phyloP scores from a whole-genome alignment of 1,140 invertebrate genomes.

The Procambarus clarkii region DNA sequence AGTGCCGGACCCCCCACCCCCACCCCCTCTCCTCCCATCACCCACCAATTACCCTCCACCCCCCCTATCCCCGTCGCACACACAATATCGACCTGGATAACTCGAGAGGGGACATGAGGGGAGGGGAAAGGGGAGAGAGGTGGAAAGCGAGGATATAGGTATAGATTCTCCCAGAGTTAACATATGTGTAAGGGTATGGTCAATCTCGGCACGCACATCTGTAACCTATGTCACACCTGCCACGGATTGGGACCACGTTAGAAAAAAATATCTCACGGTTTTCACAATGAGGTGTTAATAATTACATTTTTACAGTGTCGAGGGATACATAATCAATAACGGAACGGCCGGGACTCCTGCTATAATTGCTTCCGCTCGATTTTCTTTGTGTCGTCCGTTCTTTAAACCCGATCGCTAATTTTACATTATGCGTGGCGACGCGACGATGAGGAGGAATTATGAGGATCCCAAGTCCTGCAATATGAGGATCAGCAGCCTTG shows the following conservation, averaged over 20 bases:
- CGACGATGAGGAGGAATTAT: too few relatives aligned
- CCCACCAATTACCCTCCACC: background rate
- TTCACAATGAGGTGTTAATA: constrained; percentile 23
- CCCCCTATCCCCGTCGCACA: background rate
- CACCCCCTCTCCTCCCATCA: too few relatives aligned
- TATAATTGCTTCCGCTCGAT: background rate
- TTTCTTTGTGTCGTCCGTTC: background rate
- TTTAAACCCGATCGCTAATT: background rate
- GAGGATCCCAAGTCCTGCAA: too few relatives aligned
- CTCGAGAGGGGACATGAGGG: constrained; percentile 40
- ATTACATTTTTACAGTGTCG: background rate
- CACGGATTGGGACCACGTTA: background rate
- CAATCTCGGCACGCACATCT: background rate
- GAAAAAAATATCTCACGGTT: too few relatives aligned
- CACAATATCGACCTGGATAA: constrained; percentile 55
- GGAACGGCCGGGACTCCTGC: background rate
- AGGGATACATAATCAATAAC: constrained; percentile 25
- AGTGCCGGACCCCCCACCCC: background rate
- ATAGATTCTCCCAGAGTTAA: constrained; percentile 2
- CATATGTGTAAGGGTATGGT: background rate
- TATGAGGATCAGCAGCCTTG: too few relatives aligned
- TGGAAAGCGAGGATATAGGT: background rate
- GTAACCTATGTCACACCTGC: constrained; percentile 10
- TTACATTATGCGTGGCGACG: background rate
- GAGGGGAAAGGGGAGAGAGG: constrained; percentile 12